Evolutionary conservation across 2,888 invertebrate species (phyloP).

Genomic region (Pammene aurita): DNA sequence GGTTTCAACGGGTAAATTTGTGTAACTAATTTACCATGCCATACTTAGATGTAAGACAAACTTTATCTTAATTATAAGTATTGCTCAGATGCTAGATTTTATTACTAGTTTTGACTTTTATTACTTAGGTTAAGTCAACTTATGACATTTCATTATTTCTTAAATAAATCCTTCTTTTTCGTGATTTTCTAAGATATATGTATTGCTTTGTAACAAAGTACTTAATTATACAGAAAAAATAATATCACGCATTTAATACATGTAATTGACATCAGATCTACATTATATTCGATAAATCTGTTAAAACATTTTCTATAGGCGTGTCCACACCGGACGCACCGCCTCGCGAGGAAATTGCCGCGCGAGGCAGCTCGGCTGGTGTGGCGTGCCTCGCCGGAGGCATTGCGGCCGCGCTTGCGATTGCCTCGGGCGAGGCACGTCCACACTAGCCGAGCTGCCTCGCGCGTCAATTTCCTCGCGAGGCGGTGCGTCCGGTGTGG

Average conservation of each 20-base stretch:
- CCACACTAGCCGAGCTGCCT: too few relatives aligned
- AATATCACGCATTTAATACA: conserved; percentile 21
- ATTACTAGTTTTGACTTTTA: conserved; percentile 16
- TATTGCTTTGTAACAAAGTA: conserved; percentile 27
- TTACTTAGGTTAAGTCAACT: conserved; percentile 6
- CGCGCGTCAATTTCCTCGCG: too few relatives aligned
- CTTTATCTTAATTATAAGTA: conserved; percentile 15
- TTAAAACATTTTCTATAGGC: conserved; percentile 3
- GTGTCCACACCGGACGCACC: too few relatives aligned
- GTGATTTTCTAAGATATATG: conserved; percentile 8
- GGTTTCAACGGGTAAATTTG: neutral
- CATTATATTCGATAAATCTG: conserved; percentile 25
- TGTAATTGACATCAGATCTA: conserved; percentile 40
- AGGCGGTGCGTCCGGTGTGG: too few relatives aligned
- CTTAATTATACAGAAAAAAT: conserved; percentile 20
- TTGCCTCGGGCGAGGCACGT: too few relatives aligned
- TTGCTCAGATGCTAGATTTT: conserved; percentile 18
- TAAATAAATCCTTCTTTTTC: conserved; percentile 9
- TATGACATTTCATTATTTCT: conserved; percentile 4
- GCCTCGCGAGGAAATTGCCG: too few relatives aligned
- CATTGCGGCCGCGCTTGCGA: too few relatives aligned
- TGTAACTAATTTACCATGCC: conserved; percentile 1
- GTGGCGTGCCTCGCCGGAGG: too few relatives aligned
- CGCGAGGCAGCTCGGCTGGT: too few relatives aligned
- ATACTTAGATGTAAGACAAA: conserved; percentile 23